phyloP scores from a whole-genome alignment of 2,888 invertebrate species.

The Sussaba pulchella region DNA sequence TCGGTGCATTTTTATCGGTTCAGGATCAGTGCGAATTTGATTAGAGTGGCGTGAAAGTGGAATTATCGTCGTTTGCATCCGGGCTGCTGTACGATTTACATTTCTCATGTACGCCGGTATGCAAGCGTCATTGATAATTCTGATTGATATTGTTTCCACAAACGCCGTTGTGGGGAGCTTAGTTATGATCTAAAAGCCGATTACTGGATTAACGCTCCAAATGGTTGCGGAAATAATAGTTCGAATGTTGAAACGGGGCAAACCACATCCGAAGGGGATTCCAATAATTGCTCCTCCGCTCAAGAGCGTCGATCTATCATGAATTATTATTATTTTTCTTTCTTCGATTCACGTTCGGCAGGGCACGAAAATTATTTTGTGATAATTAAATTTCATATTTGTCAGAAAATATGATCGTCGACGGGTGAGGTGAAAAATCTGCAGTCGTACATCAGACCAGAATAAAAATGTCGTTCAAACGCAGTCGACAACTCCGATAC shows the following conservation, averaged over 20 bases:
- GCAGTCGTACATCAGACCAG: too few relatives aligned
- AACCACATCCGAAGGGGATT: background rate
- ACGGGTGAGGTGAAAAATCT: too few relatives aligned
- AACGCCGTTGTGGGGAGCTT: background rate
- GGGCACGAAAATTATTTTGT: too few relatives aligned
- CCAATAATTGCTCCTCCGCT: too few relatives aligned
- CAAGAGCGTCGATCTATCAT: too few relatives aligned
- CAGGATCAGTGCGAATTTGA: slow-evolving; percentile 18
- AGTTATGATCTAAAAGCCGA: background rate
- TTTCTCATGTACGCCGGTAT: background rate
- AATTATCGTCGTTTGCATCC: slow-evolving; percentile 67
- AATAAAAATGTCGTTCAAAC: too few relatives aligned
- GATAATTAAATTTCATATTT: too few relatives aligned
- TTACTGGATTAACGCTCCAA: background rate
- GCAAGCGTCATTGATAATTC: slow-evolving; percentile 26
- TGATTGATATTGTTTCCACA: slow-evolving; percentile 31
- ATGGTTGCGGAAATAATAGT: slow-evolving; percentile 1
- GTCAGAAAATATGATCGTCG: too few relatives aligned
- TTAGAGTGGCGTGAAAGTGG: slow-evolving; percentile 61
- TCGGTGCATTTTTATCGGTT: too few relatives aligned
- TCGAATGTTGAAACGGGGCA: background rate
- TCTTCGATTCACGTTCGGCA: too few relatives aligned
- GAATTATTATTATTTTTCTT: too few relatives aligned
- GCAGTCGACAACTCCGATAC: background rate
- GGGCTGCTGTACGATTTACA: slow-evolving; percentile 9